Percentiles rank a stretch among this genome's conserved stretches.
Conservation (phyloP, 2,113 vertebrate genomes). For the Phaethon lepturus region DNA sequence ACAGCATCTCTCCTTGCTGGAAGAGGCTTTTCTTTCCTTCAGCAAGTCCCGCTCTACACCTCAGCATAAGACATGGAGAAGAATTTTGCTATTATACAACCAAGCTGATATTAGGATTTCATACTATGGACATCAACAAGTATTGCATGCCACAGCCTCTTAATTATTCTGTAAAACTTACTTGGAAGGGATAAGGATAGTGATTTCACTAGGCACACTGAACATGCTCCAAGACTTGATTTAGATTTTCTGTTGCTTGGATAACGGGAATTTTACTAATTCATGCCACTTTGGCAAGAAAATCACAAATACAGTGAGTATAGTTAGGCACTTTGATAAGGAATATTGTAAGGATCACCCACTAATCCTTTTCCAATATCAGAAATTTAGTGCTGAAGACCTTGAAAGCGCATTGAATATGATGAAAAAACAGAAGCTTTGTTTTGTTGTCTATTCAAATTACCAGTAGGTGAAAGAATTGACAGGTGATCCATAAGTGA, state of each 20-base stretch:
- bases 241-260: background rate
- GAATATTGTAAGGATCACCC: background rate
- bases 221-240: background rate
- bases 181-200: fast-evolving
- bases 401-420: background rate
- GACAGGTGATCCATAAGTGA: background rate
- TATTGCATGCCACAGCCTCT: background rate
- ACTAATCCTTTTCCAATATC: background rate
- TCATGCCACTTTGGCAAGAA: background rate
- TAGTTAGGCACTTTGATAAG: background rate
- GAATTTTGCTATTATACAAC: background rate
- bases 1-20: background rate
- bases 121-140: background rate
- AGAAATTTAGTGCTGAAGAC: background rate
- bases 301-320: background rate
- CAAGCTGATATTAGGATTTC: background rate
- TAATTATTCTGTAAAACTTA: background rate
- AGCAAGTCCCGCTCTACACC: background rate
- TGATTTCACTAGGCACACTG: background rate
- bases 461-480: background rate
- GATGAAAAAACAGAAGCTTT: background rate
- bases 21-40: background rate
- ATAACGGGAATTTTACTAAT: background rate
- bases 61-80: background rate
- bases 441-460: background rate